Conservation (phyloP, 2,797 vertebrate genomes). For the Myripristis murdjan region DNA sequence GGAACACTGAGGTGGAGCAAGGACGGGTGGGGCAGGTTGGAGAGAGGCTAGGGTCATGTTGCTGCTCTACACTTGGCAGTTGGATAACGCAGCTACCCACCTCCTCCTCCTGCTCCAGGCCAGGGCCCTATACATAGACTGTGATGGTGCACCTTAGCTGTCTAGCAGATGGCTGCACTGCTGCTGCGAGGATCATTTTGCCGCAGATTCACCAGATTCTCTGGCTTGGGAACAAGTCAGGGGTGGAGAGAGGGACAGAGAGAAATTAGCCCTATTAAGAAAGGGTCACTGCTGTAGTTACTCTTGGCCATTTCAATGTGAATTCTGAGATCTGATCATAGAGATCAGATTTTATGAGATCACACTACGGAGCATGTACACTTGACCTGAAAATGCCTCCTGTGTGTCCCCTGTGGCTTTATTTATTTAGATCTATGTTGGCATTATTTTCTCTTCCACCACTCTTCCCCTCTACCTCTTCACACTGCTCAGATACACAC, state of each 20-base stretch:
- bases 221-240: slow-evolving; percentile 77
- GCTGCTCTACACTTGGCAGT: slow-evolving; percentile 71
- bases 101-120: slow-evolving; percentile 67
- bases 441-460: slow-evolving; percentile 40
- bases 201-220: slow-evolving; percentile 80
- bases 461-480: slow-evolving; percentile 30
- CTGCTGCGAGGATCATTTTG: slow-evolving; percentile 86
- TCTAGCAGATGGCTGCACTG: slow-evolving; percentile 87
- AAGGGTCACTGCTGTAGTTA: slow-evolving; percentile 28
- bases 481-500: slow-evolving; percentile 34
- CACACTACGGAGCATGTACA: neutral
- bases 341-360: slow-evolving; percentile 43
- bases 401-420: slow-evolving; percentile 15
- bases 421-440: slow-evolving; percentile 56
- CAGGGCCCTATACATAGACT: slow-evolving; percentile 88
- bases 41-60: slow-evolving; percentile 76
- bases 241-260: slow-evolving; percentile 34
- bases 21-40: slow-evolving; percentile 39
- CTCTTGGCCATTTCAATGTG: slow-evolving; percentile 28
- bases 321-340: slow-evolving; percentile 40
- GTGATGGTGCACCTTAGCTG: slow-evolving; percentile 84
- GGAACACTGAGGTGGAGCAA: neutral
- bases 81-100: slow-evolving; percentile 54
- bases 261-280: slow-evolving; percentile 62
- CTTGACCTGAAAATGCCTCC: slow-evolving; percentile 13